Base-by-base conservation (phyloP, 2,113 vertebrate species). In the Paraplagusia blochii region DNA sequence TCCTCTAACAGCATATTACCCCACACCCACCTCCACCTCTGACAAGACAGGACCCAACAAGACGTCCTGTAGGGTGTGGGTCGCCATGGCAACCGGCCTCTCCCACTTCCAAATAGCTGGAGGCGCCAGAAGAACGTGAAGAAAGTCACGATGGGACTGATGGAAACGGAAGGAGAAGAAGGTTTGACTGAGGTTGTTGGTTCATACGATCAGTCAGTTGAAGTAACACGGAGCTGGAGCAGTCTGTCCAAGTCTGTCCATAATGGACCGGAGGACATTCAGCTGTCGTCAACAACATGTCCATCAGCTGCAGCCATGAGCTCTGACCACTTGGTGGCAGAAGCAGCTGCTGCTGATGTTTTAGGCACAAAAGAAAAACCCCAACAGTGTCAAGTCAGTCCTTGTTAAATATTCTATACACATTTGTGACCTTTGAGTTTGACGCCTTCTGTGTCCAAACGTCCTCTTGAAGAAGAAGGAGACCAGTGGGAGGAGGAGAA, bases 41-140 rank as follows among this genome's bases (percentile, higher is more conserved):
- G 53, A 54, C 44, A 2, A 58, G 69, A 75, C 89, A 85, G 74
- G 88, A 90, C 76, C 77, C 85, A 85, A 84, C 88, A 85, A 69
- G 71, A 74, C 53, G 1, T 33, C 52, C 68, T 0, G 8, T 16
- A 68, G 77, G 88, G 87, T 76, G 87, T 72, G 85, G 81, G 51
- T 85, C n/a, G 39, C 80, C 71, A 43, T 36, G 69, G 72, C 45
- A 80, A 84, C 62, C 36, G 46, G 47, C 74, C 71, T 60, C 62
- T 71, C 79, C 85, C 58, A 34, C 34, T 11, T 57, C 62, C 60
- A 86, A 86, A 90, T 84, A 82, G 74, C 83, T 82, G 84, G 79
- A 79, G 79, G 77, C 73, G 1, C 48, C 11, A 68, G 34, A 44
- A 40, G 42, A 44, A 50, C 16, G 18, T 56, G 63, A 19, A 53